Base-by-base conservation (phyloP, 1,140 invertebrate genomes). In the Ylistrum balloti region DNA sequence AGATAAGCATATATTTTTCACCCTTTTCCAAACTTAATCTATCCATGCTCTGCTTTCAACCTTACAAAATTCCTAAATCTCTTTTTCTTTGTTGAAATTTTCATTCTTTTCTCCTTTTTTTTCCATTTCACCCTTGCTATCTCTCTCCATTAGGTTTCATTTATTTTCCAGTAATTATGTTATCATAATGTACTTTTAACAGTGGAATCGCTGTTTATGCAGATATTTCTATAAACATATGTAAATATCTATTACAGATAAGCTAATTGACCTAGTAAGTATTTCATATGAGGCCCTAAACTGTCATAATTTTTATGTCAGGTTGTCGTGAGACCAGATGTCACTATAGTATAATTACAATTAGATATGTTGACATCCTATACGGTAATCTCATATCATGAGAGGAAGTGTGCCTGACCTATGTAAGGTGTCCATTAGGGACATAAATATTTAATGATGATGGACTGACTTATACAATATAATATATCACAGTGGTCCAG, bases 371-470 rank as follows among this genome's bases (percentile, higher is more conserved):
- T 74, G 56, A 17, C 56, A 74, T 74, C 28, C 5, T 74, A 28
- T 74, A 74, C 28, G 1, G 56, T 74, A 74, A 74, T 74, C 56
- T 28, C 3, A 28, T 74, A 74, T n/a, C 56, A 28, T 22, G 56
- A 17, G n/a, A 7, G 56, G 22, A 74, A 17, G 3, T 74, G 17
- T 74, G n/a, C 28, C 22, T 74, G 56, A 74, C 56, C 56, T 74
- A 74, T n/a, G 56, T 74, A 17, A 5, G 5, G 22, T 74, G n/a
- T 74, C 56, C 56, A 74, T 28, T 28, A 28, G 56, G 56, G 56
- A 74, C 28, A n/a, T 74, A 74, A 74, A 74, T 74, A n/a, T 74
- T 74, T 74, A 74, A 74, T 74, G 56, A 28, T 74, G 56, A 74
- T 28, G n/a, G 5, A 74, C 56, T 74, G 56, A n/a, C 56, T 28